These are phyloP conservation scores for Sebastes alutus DNA, from an alignment of 2,797 vertebrate genomes.

Conservation along the genomic window DNA sequence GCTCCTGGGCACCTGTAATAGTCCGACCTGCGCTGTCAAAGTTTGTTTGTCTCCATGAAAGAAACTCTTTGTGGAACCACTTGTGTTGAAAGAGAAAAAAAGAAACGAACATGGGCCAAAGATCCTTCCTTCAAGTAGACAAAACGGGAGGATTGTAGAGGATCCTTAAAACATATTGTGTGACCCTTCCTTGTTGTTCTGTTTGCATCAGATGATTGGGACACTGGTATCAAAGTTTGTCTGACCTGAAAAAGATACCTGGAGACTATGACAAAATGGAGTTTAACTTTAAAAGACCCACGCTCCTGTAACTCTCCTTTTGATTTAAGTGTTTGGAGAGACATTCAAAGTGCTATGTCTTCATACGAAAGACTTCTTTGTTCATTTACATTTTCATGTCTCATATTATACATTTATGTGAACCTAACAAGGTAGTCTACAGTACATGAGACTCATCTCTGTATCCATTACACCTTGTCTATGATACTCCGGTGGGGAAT, in stretches of 20 bases:
- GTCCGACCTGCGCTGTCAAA: background rate
- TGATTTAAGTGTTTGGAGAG: background rate
- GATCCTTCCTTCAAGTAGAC: slow-evolving; percentile 14
- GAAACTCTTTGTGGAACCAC: background rate
- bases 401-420: background rate
- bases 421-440: background rate
- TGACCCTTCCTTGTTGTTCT: slow-evolving; percentile 9
- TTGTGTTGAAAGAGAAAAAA: background rate
- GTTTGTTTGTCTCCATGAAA: slow-evolving; percentile 2
- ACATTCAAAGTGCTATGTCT: background rate
- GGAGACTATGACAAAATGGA: background rate
- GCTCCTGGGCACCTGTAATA: background rate
- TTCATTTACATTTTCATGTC: background rate
- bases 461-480: slow-evolving; percentile 34
- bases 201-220: background rate
- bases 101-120: background rate
- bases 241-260: background rate
- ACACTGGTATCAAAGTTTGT: background rate
- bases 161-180: background rate
- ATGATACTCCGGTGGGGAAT: slow-evolving; percentile 42
- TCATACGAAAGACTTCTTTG: background rate
- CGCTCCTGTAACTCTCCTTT: background rate
- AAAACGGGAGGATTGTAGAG: slow-evolving; percentile 1
- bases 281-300: background rate
- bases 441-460: background rate